Base-by-base conservation (phyloP, 2,888 invertebrate genomes). In the Amitus sp. region DNA sequence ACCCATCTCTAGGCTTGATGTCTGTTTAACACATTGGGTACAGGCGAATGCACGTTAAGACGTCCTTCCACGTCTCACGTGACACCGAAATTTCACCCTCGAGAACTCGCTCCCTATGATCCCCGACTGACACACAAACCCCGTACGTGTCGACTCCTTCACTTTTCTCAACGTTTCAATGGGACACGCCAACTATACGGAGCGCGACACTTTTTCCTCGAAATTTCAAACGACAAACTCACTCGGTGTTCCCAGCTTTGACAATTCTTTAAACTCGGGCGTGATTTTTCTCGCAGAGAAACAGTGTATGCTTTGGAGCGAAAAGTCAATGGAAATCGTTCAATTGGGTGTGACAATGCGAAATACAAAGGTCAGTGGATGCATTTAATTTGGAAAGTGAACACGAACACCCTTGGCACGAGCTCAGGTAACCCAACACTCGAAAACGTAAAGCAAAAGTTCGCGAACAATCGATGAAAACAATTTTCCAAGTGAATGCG, bases 401-500 rank as follows among this genome's bases (percentile, higher is more conserved):
- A 42, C 34, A 40, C 39, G 47, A 49, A 52, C 59, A 57, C 65
- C 64, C 64, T 70, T 74, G 74, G 74, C 74, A 69, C 59, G 52
- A 58, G 65, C 71, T 74, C 74, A 74, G 72, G 62, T 57, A 47
- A 30, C 51, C 50, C 15, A 50, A 46, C 57, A 49, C 43, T 30
- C 30, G 55, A 47, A 45, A 42, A 56, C 30, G 34, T 43, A 23
- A 46, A 47, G 12, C 15, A 37, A 33, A 30, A 47, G 45, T 37
- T 51, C 52, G 30, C 58, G 60, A 59, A 65, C 67, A 66, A 72
- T 71, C 70, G 67, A 72, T 70, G 67, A 58, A 67, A 72, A 71
- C 72, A 69, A 74, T 73, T 74, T 76, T 70, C 71, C 69, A 68
- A 70, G 59, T 56, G 59, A 65, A 62, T 68, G 67, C 54, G 37